phyloP scores from a whole-genome alignment of 1,140 invertebrate species.

The Drosophila asahinai region DNA sequence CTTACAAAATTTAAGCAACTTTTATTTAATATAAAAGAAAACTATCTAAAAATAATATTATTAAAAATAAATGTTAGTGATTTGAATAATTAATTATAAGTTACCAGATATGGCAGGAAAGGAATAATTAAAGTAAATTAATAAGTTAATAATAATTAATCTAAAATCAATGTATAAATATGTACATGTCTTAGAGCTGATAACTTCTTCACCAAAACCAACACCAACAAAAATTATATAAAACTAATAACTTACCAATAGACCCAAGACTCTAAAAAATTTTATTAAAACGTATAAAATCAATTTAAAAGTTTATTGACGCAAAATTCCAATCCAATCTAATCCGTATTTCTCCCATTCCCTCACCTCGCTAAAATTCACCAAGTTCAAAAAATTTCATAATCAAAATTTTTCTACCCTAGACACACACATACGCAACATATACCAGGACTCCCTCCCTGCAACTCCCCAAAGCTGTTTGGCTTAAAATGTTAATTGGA shows the following conservation, averaged over 20 bases:
- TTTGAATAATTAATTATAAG: too few relatives aligned
- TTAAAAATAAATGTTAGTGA: too few relatives aligned
- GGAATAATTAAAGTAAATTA: too few relatives aligned
- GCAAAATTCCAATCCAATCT: slow-evolving; percentile 26
- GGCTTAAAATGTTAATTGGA: slow-evolving; percentile 77
- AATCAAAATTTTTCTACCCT: slow-evolving; percentile 58
- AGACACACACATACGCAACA: slow-evolving; percentile 14
- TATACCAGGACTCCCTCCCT: background rate
- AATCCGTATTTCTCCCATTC: slow-evolving; percentile 4
- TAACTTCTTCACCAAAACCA: too few relatives aligned
- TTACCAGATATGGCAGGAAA: too few relatives aligned
- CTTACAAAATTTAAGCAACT: background rate
- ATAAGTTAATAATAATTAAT: background rate
- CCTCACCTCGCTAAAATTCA: slow-evolving; percentile 1
- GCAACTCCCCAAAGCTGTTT: slow-evolving; percentile 53
- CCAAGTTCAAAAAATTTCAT: slow-evolving; percentile 54
- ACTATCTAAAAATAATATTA: too few relatives aligned
- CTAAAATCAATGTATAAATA: background rate
- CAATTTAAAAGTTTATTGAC: background rate
- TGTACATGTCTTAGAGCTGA: background rate
- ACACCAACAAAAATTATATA: too few relatives aligned
- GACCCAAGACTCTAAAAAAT: too few relatives aligned
- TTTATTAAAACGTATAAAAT: too few relatives aligned
- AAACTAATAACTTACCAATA: too few relatives aligned
- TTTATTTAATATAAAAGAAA: background rate